Evolutionary conservation across 2,113 vertebrate species (phyloP).

Genomic region (Albula goreensis): DNA sequence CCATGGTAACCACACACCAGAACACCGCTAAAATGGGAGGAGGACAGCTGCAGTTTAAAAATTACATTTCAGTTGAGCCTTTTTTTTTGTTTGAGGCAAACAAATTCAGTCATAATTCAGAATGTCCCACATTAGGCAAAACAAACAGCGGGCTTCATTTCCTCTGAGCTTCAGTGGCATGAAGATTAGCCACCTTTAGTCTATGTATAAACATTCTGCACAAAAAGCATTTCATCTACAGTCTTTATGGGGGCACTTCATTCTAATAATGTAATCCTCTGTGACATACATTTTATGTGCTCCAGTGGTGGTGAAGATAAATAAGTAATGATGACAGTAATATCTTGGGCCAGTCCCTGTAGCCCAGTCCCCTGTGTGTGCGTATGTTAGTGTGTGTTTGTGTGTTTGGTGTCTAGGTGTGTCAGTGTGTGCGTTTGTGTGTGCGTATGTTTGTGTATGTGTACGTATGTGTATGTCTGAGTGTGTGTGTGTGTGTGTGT

Average conservation of each 20-base stretch:
- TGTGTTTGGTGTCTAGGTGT: no score
- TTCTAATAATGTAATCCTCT: background rate
- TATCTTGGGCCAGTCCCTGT: conserved; percentile 35
- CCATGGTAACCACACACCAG: no score
- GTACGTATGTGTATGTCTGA: no score
- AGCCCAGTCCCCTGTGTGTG: conserved; percentile 25
- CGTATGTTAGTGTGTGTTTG: background rate
- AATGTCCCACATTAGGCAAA: background rate
- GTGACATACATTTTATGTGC: conserved; percentile 18
- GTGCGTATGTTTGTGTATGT: no score
- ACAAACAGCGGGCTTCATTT: conserved; percentile 8
- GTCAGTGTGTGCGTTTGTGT: no score
- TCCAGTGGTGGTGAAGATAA: conserved; percentile 38
- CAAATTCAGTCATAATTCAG: conserved; percentile 11
- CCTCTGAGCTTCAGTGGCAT: background rate
- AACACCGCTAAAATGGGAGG: no score
- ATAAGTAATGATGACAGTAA: conserved; percentile 50
- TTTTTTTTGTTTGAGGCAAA: background rate
- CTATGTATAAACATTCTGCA: background rate
- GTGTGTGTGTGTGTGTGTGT: no score
- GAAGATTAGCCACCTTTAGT: background rate
- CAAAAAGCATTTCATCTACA: no score
- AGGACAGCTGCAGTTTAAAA: no score
- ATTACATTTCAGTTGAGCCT: no score
- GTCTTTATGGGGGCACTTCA: no score